Percentiles rank a stretch among this genome's conserved stretches.
These are phyloP conservation scores for Pangasius larnaudii DNA, from an alignment of 2,797 vertebrate species.

Conservation along the genomic window DNA sequence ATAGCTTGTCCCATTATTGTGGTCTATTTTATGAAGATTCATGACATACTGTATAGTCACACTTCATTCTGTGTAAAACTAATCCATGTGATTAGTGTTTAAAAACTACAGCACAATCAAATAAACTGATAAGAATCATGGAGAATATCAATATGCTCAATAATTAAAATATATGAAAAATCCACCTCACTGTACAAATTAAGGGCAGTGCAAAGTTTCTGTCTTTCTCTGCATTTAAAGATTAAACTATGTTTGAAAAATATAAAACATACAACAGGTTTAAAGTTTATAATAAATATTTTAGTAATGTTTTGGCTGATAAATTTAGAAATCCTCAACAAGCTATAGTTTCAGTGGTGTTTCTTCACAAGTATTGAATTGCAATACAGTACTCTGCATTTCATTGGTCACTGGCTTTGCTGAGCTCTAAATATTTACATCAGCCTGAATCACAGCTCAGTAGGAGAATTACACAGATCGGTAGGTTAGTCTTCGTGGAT, in stretches of 20 bases:
- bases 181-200: not conserved
- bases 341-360: not conserved
- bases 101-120: not conserved
- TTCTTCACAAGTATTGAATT: not conserved
- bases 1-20: not conserved
- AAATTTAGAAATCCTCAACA: not conserved
- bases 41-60: not conserved
- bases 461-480: not conserved
- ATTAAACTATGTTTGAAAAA: not conserved
- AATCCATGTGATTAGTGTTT: not conserved
- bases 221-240: not conserved
- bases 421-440: not conserved
- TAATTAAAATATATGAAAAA: not conserved
- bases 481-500: not conserved
- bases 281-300: not conserved
- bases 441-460: not conserved
- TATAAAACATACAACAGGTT: not conserved
- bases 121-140: not conserved
- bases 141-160: not conserved
- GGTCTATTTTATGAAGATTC: not conserved
- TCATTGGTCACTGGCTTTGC: not conserved
- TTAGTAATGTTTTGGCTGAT: not conserved
- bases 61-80: not conserved
- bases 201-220: not conserved
- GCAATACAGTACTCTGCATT: too few species aligned